Evolutionary conservation across 1,140 invertebrate species (phyloP), one percentile per base, ranked within the genome.

Genomic region (Nixonia krombeini): DNA sequence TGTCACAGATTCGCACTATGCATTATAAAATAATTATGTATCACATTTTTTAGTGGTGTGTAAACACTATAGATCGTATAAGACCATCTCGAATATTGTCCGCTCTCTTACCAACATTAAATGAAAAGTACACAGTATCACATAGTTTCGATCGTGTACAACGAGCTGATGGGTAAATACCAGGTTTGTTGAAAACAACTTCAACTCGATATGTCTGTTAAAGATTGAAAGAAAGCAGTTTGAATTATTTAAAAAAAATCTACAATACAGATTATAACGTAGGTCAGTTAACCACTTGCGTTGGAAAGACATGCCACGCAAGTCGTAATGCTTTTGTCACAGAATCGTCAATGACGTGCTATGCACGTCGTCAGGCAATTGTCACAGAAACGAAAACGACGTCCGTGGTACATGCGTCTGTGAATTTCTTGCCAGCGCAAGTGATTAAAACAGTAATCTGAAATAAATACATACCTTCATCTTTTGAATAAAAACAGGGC

Each of bases 121-220:
- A 93, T 61, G 88, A 88, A 82, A 94, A 94, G 67, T 88, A 87
- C 13, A 92, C 90, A 15, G 86, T 87, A 76, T 92, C 89, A 46
- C 89, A 89, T 8, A 81, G 81, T 17, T 89, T 86, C 46, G 87
- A 86, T 66, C 87, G 86, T 0, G 87, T 85, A 74, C 91, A 91
- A 6, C 87, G 85, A 44, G 90, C 92, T 81, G 90, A 89, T 7
- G 91, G 91, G 84, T 94, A 94, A 86, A 89, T 90, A 9, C 92
- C 92, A 53, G 88, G 84, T 79, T 93, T 92, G 81, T 93, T 93
- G 80, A 94, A 90, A 33, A 93, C 91, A 8, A 94, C 91, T 9
- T 90, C 92, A 47, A 94, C 89, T 79, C 92, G 90, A 77, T 94
- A 94, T 29, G 90, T 86, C 88, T 90, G 78, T 33, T 64, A 16